Percentiles rank a stretch among this genome's conserved stretches.
Evolutionary conservation across 2,888 invertebrate genomes (phyloP).

Genomic region (Rhyacophila evoluta): DNA sequence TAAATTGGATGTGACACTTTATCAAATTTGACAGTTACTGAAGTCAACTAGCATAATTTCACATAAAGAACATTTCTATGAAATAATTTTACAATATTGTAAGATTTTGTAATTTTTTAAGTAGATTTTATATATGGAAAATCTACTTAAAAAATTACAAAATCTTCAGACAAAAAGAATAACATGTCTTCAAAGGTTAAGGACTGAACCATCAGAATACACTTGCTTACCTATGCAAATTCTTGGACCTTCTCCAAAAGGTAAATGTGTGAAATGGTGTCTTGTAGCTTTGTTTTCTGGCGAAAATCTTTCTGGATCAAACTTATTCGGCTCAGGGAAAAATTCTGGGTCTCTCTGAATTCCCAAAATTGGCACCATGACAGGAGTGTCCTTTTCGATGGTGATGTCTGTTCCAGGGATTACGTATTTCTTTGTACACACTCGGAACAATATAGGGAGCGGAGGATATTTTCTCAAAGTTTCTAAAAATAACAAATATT

Average conservation of each 20-base stretch:
- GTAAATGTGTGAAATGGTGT: constrained; percentile 56
- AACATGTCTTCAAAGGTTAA: too few species aligned
- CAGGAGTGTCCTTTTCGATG: constrained; percentile 58
- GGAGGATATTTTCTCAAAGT: constrained; percentile 61
- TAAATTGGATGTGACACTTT: too few species aligned
- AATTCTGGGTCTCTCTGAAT: constrained; percentile 58
- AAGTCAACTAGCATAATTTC: too few species aligned
- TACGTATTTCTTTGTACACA: constrained; percentile 56
- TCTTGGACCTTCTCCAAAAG: constrained; percentile 57
- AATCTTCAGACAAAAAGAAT: too few species aligned
- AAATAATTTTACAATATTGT: too few species aligned
- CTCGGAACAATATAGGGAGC: constrained; percentile 56
- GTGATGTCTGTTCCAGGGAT: constrained; percentile 56
- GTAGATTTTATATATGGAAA: too few species aligned
- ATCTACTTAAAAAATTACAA: too few species aligned
- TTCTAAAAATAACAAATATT: constrained; percentile 58
- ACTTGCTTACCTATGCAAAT: constrained; percentile 56
- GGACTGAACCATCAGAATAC: too few species aligned
- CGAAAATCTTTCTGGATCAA: constrained; percentile 60
- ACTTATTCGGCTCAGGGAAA: constrained; percentile 59
- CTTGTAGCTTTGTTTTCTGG: constrained; percentile 56
- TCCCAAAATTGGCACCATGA: constrained; percentile 58
- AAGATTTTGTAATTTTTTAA: too few species aligned
- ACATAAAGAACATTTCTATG: too few species aligned
- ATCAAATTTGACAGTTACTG: too few species aligned